A percentile compares a stretch with the other conserved stretches of the same genome.
Conservation (phyloP, 2,888 invertebrate genomes). For the Eucriotettix oculatus region DNA sequence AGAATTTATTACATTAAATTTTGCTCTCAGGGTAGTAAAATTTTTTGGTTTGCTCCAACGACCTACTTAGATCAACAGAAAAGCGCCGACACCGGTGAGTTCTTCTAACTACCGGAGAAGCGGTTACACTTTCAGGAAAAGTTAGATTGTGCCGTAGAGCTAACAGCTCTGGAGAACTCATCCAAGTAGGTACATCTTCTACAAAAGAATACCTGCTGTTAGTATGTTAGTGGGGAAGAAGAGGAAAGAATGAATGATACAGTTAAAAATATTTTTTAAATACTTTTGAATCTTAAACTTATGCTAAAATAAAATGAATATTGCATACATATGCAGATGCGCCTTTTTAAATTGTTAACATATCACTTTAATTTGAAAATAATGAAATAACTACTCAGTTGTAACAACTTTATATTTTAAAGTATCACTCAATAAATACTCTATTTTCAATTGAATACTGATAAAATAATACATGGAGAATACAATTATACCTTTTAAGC, state of each 20-base stretch:
- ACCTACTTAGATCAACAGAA: conserved; percentile 55
- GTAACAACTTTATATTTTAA: too few relatives aligned
- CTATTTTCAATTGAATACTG: too few relatives aligned
- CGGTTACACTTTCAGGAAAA: conserved; percentile 64
- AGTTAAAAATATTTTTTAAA: background rate
- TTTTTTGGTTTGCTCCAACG: background rate
- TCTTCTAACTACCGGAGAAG: conserved; percentile 50
- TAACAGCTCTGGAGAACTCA: conserved; percentile 61
- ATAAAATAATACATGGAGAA: too few relatives aligned
- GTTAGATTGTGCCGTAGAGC: conserved; percentile 65
- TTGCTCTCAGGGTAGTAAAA: background rate
- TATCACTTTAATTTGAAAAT: too few relatives aligned
- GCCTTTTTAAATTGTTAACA: too few relatives aligned
- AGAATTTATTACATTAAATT: too few relatives aligned
- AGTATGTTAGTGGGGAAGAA: too few relatives aligned
- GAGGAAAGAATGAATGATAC: too few relatives aligned
- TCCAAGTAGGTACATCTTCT: conserved; percentile 62
- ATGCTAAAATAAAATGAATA: background rate
- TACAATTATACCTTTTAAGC: too few relatives aligned
- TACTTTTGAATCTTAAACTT: background rate
- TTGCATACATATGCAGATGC: background rate
- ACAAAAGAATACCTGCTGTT: background rate
- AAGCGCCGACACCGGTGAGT: conserved; percentile 36
- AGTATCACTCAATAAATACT: too few relatives aligned
- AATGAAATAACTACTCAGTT: too few relatives aligned